Evolutionary conservation across 2,113 vertebrate genomes (phyloP).

Genomic region (Gadus macrocephalus): DNA sequence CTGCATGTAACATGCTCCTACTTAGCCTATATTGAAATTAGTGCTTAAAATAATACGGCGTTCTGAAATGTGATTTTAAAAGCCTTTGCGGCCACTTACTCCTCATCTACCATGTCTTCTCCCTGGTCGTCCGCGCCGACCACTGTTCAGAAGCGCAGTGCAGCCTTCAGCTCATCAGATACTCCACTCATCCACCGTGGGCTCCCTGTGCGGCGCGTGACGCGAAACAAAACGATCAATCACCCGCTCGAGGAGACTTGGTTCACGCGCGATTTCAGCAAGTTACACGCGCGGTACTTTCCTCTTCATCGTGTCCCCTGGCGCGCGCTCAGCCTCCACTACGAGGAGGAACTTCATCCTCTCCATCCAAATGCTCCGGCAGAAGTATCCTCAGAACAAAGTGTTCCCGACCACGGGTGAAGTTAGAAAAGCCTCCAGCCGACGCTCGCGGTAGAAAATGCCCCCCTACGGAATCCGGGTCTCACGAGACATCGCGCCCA

Average conservation of each 20-base stretch:
- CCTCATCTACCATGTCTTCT: slow-evolving; percentile 66
- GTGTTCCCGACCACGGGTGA: slow-evolving; percentile 34
- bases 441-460: not conserved
- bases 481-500: slow-evolving; percentile 4
- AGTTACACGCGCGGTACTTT: too few relatives aligned
- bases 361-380: slow-evolving; percentile 13
- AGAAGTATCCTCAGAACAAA: slow-evolving; percentile 51
- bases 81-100: slow-evolving; percentile 59
- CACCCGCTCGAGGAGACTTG: not conserved
- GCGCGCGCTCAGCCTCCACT: slow-evolving; percentile 8
- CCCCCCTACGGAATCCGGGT: slow-evolving; percentile 20
- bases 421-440: not conserved
- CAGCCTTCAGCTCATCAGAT: not conserved
- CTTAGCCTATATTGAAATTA: too few relatives aligned
- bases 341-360: slow-evolving; percentile 1
- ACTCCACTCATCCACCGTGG: not conserved
- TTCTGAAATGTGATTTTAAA: slow-evolving; percentile 6
- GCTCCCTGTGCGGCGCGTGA: slow-evolving; percentile 24
- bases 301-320: slow-evolving; percentile 31
- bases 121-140: slow-evolving; percentile 52
- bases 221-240: too few relatives aligned
- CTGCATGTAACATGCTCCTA: too few relatives aligned
- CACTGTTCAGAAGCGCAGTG: slow-evolving; percentile 11
- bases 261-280: too few relatives aligned
- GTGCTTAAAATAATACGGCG: not conserved